Conservation (phyloP, 2,888 invertebrate species). For the Eurytoma californica region DNA sequence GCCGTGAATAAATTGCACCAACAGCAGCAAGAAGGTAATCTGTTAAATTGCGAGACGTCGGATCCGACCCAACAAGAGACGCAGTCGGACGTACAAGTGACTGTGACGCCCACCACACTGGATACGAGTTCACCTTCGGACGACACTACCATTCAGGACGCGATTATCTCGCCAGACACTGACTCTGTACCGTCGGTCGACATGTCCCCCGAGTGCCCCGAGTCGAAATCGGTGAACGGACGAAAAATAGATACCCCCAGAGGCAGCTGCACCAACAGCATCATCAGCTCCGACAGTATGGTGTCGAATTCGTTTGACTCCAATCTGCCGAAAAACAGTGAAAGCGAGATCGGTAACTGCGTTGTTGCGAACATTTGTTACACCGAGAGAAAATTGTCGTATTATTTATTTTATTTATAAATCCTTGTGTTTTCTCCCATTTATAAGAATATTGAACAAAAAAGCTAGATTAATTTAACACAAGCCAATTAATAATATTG, state of each 20-base stretch:
- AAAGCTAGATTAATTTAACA: too few species aligned
- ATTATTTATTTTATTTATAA: too few species aligned
- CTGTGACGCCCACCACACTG: constrained; percentile 63
- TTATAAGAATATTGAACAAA: too few species aligned
- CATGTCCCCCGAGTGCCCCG: constrained; percentile 60
- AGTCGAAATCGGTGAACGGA: constrained; percentile 59
- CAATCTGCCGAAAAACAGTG: constrained; percentile 68
- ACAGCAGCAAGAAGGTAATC: constrained; percentile 42
- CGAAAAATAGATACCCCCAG: constrained; percentile 54
- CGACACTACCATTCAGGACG: constrained; percentile 70
- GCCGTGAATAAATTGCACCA: constrained; percentile 56
- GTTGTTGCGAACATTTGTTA: neutral
- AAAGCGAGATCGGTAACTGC: constrained; percentile 70
- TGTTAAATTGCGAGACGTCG: constrained; percentile 41
- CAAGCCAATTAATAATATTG: too few species aligned
- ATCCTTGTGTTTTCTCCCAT: too few species aligned
- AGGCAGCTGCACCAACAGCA: constrained; percentile 69
- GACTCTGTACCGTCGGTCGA: constrained; percentile 67
- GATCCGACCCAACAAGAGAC: constrained; percentile 39
- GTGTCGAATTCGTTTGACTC: constrained; percentile 68
- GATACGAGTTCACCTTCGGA: constrained; percentile 70
- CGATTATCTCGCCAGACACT: constrained; percentile 70
- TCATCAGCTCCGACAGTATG: constrained; percentile 69
- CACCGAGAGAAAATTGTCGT: constrained; percentile 19
- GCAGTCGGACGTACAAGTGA: constrained; percentile 59